A percentile compares a stretch with the other conserved stretches of the same genome.
These are phyloP conservation scores for Taenioides sp. DNA, from an alignment of 2,797 vertebrate species.

Conservation along the genomic window DNA sequence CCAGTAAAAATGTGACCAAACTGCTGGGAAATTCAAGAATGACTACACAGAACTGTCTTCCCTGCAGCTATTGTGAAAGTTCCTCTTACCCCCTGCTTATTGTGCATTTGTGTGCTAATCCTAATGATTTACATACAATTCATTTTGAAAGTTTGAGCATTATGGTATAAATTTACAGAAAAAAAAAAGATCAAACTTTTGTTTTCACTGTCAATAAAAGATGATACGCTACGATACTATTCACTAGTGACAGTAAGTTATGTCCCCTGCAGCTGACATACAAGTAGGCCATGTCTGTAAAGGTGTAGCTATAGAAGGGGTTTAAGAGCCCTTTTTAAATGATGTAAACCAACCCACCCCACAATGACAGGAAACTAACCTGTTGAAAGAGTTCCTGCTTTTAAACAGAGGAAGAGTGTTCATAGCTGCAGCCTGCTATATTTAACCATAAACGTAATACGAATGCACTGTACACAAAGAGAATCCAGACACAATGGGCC, in stretches of 20 bases:
- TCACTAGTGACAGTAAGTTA: no score
- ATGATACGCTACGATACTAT: neutral
- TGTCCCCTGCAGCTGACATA: neutral
- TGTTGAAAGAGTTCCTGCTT: conserved; percentile 60
- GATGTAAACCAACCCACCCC: neutral
- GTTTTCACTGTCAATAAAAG: neutral
- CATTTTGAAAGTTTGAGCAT: neutral
- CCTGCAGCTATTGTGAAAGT: conserved; percentile 61
- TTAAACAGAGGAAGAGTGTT: conserved; percentile 54
- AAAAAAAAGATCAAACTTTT: neutral
- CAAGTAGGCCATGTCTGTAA: neutral
- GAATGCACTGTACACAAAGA: conserved; percentile 1
- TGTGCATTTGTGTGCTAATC: conserved; percentile 15
- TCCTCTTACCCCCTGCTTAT: conserved; percentile 45
- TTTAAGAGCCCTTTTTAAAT: neutral
- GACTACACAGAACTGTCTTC: conserved; percentile 17
- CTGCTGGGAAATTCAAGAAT: conserved; percentile 28
- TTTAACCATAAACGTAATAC: conserved; percentile 34
- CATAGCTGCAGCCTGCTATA: conserved; percentile 35
- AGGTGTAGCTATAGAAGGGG: neutral
- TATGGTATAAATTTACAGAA: neutral
- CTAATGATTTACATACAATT: neutral
- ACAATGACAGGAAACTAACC: conserved; percentile 65
- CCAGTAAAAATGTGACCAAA: neutral
- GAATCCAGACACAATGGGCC: conserved; percentile 24